These are phyloP conservation scores for Epinephelus fuscoguttatus DNA, from an alignment of 2,113 vertebrate genomes.

Conservation along the genomic window DNA sequence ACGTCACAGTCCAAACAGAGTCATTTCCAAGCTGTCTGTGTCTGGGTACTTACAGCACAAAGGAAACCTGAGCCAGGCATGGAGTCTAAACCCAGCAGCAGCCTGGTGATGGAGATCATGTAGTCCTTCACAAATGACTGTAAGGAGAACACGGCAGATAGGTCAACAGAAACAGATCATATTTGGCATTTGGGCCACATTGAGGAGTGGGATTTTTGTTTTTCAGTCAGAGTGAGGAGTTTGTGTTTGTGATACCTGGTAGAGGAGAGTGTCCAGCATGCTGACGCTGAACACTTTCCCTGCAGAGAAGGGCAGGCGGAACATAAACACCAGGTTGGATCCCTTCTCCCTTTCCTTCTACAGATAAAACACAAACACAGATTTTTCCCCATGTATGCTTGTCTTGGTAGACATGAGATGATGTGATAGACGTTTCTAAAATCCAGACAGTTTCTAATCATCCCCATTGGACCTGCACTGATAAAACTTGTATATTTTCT, in stretches of 20 bases:
- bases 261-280: slow-evolving; percentile 89
- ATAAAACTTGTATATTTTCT: not conserved
- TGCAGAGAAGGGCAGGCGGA: slow-evolving; percentile 88
- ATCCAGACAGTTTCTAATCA: not conserved
- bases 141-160: slow-evolving; percentile 21
- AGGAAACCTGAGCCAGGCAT: slow-evolving; percentile 89
- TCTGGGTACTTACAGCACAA: slow-evolving; percentile 83
- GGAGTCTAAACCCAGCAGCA: slow-evolving; percentile 88
- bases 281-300: slow-evolving; percentile 91
- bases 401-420: not conserved
- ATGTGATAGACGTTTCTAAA: not conserved
- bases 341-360: slow-evolving; percentile 89
- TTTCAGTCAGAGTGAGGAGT: not conserved
- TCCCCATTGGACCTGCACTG: not conserved
- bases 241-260: slow-evolving; percentile 82
- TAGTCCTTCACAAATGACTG: slow-evolving; percentile 91
- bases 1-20: not conserved
- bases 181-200: not conserved
- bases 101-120: slow-evolving; percentile 90
- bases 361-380: slow-evolving; percentile 38
- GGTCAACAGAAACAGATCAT: slow-evolving; percentile 4
- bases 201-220: not conserved
- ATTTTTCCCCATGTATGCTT: not conserved
- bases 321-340: slow-evolving; percentile 90
- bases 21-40: not conserved